Evolutionary conservation across 2,797 vertebrate genomes (phyloP).

Genomic region (Enteromius treurensis): DNA sequence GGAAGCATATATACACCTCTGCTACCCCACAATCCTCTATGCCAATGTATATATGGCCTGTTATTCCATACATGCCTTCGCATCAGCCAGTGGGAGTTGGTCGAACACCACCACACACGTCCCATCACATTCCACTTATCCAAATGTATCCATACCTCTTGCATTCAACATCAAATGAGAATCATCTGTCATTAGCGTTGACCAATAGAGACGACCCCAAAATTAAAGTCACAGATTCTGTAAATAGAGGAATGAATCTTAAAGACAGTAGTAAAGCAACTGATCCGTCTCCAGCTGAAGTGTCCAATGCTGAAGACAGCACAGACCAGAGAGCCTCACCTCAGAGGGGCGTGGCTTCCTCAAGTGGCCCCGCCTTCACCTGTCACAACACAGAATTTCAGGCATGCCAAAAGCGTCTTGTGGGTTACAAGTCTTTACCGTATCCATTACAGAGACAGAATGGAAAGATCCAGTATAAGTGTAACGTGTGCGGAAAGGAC

Average conservation of each 20-base stretch:
- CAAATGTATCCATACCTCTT: conserved; percentile 6
- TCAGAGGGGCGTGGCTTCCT: conserved; percentile 75
- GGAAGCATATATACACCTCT: conserved; percentile 2
- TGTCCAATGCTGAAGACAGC: conserved; percentile 72
- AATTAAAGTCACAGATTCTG: not conserved
- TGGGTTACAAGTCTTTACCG: conserved; percentile 90
- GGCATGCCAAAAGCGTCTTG: conserved; percentile 75
- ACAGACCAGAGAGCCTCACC: conserved; percentile 77
- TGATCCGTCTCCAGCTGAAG: conserved; percentile 64
- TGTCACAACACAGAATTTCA: conserved; percentile 76
- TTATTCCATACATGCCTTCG: conserved; percentile 80
- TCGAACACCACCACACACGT: conserved; percentile 80
- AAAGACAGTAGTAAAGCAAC: not conserved
- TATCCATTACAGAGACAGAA: conserved; percentile 94
- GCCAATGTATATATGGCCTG: conserved; percentile 68
- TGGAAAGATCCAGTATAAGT: conserved; percentile 95
- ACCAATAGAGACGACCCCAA: not conserved
- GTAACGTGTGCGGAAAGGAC: conserved; percentile 92
- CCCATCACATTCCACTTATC: conserved; percentile 58
- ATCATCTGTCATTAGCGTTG: not conserved
- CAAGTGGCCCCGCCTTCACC: conserved; percentile 62
- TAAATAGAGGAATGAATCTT: not conserved
- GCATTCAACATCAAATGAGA: not conserved
- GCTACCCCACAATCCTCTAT: conserved; percentile 70
- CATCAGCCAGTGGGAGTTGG: conserved; percentile 82